A percentile compares a stretch with the other conserved stretches of the same genome.
These are phyloP conservation scores for Nemotelus pantherinus DNA, from an alignment of 2,888 invertebrate species.

Conservation along the genomic window DNA sequence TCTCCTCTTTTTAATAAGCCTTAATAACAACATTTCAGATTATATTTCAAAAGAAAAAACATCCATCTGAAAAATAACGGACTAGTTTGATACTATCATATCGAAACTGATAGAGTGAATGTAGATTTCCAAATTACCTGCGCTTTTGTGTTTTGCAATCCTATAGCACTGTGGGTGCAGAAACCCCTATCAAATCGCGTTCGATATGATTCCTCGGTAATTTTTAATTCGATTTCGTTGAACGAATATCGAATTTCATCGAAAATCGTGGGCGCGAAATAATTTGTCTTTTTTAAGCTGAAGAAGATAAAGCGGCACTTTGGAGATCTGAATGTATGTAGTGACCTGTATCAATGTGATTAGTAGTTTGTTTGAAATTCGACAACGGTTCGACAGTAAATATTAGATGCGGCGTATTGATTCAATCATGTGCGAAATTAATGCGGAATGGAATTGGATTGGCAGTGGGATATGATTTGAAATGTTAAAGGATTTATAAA, in stretches of 20 bases:
- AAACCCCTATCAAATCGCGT: not conserved
- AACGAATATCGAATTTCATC: not conserved
- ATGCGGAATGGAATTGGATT: not conserved
- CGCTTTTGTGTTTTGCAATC: slow-evolving; percentile 37
- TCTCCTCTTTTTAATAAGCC: too few species aligned
- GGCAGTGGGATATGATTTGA: too few species aligned
- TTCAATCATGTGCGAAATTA: slow-evolving; percentile 8
- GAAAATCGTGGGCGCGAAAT: slow-evolving; percentile 11
- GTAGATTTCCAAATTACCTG: slow-evolving; percentile 28
- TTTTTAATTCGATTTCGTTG: not conserved
- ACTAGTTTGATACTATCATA: too few species aligned
- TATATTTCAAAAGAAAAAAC: too few species aligned
- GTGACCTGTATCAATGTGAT: slow-evolving; percentile 20
- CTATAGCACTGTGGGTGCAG: slow-evolving; percentile 28
- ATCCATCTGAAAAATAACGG: too few species aligned
- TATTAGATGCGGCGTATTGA: not conserved
- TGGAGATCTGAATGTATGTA: not conserved
- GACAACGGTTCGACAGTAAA: slow-evolving; percentile 10
- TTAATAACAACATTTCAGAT: too few species aligned
- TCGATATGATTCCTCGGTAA: not conserved
- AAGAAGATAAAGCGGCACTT: not conserved
- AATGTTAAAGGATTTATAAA: too few species aligned
- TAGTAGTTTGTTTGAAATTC: slow-evolving; percentile 28
- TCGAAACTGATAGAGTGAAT: not conserved
- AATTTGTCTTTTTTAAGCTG: not conserved